phyloP scores from a whole-genome alignment of 2,797 vertebrate genomes.

The Chlorospingus semifuscus region DNA sequence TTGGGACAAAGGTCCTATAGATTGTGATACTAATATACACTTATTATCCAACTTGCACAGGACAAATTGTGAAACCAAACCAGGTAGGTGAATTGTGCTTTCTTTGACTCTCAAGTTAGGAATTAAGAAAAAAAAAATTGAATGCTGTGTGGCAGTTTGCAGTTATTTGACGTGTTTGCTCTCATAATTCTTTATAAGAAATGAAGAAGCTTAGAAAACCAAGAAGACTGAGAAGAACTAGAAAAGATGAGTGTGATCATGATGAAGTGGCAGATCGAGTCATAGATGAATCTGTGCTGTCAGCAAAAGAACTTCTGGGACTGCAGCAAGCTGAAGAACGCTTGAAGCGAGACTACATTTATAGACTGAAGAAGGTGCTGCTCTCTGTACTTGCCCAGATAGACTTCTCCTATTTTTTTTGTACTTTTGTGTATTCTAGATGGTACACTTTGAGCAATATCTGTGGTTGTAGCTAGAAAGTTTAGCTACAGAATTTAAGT shows the following conservation, averaged over 20 bases:
- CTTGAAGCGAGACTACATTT: constrained; percentile 83
- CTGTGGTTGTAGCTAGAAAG: neutral
- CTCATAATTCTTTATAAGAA: constrained; percentile 65
- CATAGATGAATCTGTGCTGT: constrained; percentile 81
- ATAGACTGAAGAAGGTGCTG: constrained; percentile 83
- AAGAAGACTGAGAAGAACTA: constrained; percentile 70
- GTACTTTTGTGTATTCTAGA: neutral
- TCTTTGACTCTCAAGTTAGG: neutral
- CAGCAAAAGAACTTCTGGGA: constrained; percentile 80
- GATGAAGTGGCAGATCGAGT: constrained; percentile 72
- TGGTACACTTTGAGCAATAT: neutral
- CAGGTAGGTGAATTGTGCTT: neutral
- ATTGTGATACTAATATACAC: neutral
- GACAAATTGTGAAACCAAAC: neutral
- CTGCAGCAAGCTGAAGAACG: constrained; percentile 82
- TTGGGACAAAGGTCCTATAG: neutral
- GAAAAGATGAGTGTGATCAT: constrained; percentile 75
- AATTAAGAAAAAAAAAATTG: neutral
- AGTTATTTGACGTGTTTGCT: neutral
- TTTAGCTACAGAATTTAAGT: neutral
- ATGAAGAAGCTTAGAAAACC: constrained; percentile 67
- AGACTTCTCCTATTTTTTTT: neutral
- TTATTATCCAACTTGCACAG: neutral
- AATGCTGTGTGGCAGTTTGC: neutral
- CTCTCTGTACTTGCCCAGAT: neutral